Percentiles rank a stretch among this genome's conserved stretches.
Evolutionary conservation across 2,797 vertebrate genomes (phyloP).

Genomic region (Propithecus deckenii): DNA sequence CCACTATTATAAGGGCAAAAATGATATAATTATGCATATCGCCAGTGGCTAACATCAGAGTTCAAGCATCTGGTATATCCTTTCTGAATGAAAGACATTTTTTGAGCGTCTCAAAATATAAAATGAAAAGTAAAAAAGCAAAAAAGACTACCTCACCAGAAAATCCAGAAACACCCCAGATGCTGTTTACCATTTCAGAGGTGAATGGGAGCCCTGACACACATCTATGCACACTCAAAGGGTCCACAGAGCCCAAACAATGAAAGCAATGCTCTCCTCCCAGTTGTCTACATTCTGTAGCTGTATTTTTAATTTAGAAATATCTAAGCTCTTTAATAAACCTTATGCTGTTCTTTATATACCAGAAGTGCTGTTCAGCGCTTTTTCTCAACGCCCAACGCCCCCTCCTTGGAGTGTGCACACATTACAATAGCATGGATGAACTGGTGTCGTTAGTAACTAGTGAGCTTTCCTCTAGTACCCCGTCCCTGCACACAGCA

Average conservation of each 20-base stretch:
- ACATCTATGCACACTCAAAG: not conserved
- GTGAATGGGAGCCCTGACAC: not conserved
- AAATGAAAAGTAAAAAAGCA: not conserved
- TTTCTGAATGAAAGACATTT: not conserved
- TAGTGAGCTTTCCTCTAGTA: not conserved
- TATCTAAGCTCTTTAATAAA: not conserved
- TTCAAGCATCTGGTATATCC: not conserved
- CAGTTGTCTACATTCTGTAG: not conserved
- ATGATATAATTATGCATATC: not conserved
- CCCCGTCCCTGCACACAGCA: not conserved
- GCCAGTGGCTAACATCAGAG: not conserved
- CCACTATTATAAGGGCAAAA: not conserved
- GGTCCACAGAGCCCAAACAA: not conserved
- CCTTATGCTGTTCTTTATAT: not conserved
- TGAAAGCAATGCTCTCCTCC: not conserved
- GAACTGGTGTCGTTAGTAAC: no score
- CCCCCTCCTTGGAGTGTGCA: rapidly evolving
- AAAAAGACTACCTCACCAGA: not conserved
- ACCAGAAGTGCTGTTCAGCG: not conserved
- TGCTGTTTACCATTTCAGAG: not conserved
- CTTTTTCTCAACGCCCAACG: not conserved
- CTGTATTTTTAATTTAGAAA: not conserved
- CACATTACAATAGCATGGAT: rapidly evolving
- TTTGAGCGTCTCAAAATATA: not conserved
- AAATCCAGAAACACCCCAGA: not conserved